phyloP scores from a whole-genome alignment of 2,888 invertebrate genomes.

The Odontothrips loti region DNA sequence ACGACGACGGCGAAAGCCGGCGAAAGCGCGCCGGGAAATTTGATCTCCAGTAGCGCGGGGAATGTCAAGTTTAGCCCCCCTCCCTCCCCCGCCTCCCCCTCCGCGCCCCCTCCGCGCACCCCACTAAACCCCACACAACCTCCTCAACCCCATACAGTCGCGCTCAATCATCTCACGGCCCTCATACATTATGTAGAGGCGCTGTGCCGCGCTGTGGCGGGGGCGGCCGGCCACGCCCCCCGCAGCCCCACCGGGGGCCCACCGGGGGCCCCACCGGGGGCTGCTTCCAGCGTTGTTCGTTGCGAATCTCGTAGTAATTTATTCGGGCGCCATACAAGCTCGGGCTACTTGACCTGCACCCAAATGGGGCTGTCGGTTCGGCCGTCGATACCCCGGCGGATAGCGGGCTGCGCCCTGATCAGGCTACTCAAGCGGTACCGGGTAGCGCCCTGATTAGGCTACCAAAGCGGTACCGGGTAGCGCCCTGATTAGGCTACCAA shows the following conservation, averaged over 20 bases:
- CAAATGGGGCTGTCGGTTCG: no score
- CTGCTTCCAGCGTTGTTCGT: background rate
- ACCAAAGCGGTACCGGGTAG: no score
- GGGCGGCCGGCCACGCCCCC: background rate
- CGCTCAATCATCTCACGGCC: conserved; percentile 14
- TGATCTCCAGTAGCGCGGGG: no score
- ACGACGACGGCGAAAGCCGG: no score
- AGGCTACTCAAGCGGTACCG: no score
- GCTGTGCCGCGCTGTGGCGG: background rate
- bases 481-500: no score
- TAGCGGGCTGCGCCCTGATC: no score
- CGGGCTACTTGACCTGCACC: no score
- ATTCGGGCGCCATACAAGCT: conserved; percentile 5
- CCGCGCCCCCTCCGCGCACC: no score
- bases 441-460: no score
- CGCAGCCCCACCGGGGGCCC: background rate
- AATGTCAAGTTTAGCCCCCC: background rate
- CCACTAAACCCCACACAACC: background rate
- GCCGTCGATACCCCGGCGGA: no score
- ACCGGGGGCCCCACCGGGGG: background rate
- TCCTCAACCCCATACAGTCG: background rate
- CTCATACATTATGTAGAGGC: conserved; percentile 18
- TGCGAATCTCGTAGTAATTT: conserved; percentile 3
- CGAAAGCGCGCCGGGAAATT: no score
- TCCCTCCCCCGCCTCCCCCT: background rate